A percentile compares a stretch with the other conserved stretches of the same genome.
phyloP scores from a whole-genome alignment of 2,797 vertebrate genomes.

The Chiropotes sagulatus region DNA sequence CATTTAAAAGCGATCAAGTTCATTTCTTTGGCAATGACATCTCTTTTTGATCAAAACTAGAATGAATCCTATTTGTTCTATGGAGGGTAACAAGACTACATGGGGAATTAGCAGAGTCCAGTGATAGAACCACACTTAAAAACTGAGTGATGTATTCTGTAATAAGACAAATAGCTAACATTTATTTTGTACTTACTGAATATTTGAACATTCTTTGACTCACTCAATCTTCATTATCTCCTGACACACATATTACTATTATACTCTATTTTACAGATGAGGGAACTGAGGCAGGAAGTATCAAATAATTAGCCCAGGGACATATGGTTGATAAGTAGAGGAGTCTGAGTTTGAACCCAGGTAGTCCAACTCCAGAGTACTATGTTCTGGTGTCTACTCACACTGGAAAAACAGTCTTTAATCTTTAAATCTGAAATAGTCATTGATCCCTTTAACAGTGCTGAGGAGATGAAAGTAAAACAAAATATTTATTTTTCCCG shows the following conservation, averaged over 20 bases:
- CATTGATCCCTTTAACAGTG: background rate
- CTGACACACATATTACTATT: background rate
- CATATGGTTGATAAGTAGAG: background rate
- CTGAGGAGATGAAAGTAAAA: background rate
- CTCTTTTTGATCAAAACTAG: constrained; percentile 64
- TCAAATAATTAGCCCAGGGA: background rate
- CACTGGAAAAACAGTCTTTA: background rate
- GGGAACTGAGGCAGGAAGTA: background rate
- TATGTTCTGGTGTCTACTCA: background rate
- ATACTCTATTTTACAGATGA: background rate
- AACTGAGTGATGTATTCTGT: background rate
- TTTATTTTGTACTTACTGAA: background rate
- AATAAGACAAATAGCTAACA: background rate
- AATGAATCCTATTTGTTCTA: constrained; percentile 67
- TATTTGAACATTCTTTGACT: background rate
- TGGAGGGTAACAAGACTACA: constrained; percentile 59
- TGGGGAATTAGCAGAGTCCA: background rate
- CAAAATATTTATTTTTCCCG: background rate
- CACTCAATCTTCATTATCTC: background rate
- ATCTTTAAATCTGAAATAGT: background rate
- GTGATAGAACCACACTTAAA: background rate
- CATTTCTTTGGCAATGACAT: constrained; percentile 67
- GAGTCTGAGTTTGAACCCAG: background rate
- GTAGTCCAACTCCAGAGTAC: background rate
- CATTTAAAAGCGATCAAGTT: constrained; percentile 64